Evolutionary conservation across 1,140 invertebrate genomes (phyloP).

Genomic region (Lepidurus packardi): DNA sequence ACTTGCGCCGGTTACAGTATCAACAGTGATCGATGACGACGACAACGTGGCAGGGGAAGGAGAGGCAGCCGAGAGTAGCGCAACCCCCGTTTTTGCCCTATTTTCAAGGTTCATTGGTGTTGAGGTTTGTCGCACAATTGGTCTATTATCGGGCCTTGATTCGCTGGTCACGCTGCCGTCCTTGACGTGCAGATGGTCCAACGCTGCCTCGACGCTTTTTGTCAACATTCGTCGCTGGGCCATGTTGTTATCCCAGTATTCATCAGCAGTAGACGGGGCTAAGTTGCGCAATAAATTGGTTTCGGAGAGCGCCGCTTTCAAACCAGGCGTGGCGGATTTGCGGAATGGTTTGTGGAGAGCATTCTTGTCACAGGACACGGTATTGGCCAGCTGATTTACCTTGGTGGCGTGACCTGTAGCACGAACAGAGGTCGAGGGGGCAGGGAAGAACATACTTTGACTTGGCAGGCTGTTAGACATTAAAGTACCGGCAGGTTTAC

Average conservation of each 20-base stretch:
- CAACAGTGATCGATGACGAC: too few relatives aligned
- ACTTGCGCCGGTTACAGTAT: too few relatives aligned
- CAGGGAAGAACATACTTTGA: neutral
- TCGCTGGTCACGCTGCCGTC: neutral
- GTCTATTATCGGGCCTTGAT: neutral
- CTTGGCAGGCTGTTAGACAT: neutral
- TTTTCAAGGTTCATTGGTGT: conserved; percentile 11
- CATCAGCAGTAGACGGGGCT: neutral
- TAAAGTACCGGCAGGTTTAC: conserved; percentile 3
- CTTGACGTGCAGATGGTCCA: conserved; percentile 10
- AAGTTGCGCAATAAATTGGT: neutral
- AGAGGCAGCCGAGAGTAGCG: neutral
- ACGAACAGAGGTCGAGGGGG: neutral
- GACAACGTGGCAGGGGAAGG: too few relatives aligned
- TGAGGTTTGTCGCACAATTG: neutral
- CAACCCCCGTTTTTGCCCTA: neutral
- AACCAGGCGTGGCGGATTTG: neutral
- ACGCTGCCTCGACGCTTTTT: neutral
- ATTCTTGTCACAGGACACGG: neutral
- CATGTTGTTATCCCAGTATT: neutral
- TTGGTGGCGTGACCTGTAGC: neutral
- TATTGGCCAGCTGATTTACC: neutral
- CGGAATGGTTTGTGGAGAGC: neutral
- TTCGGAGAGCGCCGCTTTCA: neutral
- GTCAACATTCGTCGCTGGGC: neutral